A percentile compares a stretch with the other conserved stretches of the same genome.
phyloP scores from a whole-genome alignment of 2,113 vertebrate species.

The Rattus rattus region DNA sequence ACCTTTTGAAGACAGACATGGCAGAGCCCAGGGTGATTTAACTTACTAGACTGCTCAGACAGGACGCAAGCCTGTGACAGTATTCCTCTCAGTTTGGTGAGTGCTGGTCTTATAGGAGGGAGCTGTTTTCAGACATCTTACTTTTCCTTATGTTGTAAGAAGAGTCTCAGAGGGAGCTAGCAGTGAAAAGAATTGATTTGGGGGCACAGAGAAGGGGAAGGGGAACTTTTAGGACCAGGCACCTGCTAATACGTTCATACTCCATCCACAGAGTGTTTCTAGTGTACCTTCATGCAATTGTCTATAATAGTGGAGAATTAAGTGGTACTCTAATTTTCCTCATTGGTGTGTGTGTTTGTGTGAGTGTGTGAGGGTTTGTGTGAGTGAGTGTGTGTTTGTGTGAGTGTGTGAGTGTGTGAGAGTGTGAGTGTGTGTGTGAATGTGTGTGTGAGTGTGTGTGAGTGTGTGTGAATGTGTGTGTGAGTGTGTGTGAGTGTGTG shows the following conservation, averaged over 20 bases:
- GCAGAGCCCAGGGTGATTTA: not conserved
- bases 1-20: not conserved
- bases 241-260: not conserved
- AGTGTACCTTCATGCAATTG: not conserved
- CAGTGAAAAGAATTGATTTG: not conserved
- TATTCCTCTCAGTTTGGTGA: too few relatives aligned
- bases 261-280: not conserved
- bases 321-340: not conserved
- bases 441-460: too few relatives aligned
- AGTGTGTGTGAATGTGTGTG: too few relatives aligned
- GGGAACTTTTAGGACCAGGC: not conserved
- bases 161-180: not conserved
- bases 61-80: too few relatives aligned
- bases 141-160: not conserved
- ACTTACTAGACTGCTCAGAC: too few relatives aligned
- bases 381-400: too few relatives aligned
- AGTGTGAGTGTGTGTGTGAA: too few relatives aligned
- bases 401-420: too few relatives aligned
- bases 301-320: not conserved
- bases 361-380: too few relatives aligned
- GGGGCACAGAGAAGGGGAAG: not conserved
- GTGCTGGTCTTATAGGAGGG: not conserved
- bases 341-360: not conserved
- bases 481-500: too few relatives aligned
- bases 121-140: not conserved